Evolutionary conservation across 2,888 invertebrate species (phyloP).

Genomic region (Polietes domitor): DNA sequence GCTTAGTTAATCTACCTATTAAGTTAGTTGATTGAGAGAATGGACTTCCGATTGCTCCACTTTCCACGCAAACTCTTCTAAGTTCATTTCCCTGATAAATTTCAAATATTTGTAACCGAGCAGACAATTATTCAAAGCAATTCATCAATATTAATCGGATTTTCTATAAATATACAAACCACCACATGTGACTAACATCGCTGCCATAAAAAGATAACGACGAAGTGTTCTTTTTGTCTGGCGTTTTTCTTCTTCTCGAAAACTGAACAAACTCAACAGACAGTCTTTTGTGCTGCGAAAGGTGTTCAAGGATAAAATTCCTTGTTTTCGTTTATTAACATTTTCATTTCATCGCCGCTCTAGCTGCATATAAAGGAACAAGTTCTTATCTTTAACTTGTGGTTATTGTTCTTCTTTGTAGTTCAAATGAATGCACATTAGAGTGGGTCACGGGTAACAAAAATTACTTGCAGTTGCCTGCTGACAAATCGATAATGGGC

Average conservation of each 20-base stretch:
- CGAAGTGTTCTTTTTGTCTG: not conserved
- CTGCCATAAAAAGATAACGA: not conserved
- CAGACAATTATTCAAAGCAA: not conserved
- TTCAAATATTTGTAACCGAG: too few relatives aligned
- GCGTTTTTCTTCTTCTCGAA: not conserved
- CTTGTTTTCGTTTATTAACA: not conserved
- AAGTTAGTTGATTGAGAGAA: too few relatives aligned
- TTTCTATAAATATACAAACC: not conserved
- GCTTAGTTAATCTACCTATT: too few relatives aligned
- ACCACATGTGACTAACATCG: not conserved
- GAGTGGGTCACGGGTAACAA: not conserved
- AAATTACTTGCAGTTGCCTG: too few relatives aligned
- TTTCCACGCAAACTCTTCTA: too few relatives aligned
- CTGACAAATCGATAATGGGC: too few relatives aligned
- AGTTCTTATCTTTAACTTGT: slow-evolving; percentile 17
- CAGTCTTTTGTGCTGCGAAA: slow-evolving; percentile 31
- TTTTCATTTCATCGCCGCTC: not conserved
- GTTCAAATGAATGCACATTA: not conserved
- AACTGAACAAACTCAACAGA: not conserved
- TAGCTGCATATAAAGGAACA: slow-evolving; percentile 13
- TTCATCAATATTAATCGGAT: not conserved
- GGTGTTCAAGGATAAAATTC: slow-evolving; percentile 51
- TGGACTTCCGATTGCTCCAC: too few relatives aligned
- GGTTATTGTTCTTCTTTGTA: not conserved
- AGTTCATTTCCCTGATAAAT: too few relatives aligned